A percentile compares a stretch with the other conserved stretches of the same genome.
Evolutionary conservation across 1,140 invertebrate genomes (phyloP).

Genomic region (Polyergus mexicanus): DNA sequence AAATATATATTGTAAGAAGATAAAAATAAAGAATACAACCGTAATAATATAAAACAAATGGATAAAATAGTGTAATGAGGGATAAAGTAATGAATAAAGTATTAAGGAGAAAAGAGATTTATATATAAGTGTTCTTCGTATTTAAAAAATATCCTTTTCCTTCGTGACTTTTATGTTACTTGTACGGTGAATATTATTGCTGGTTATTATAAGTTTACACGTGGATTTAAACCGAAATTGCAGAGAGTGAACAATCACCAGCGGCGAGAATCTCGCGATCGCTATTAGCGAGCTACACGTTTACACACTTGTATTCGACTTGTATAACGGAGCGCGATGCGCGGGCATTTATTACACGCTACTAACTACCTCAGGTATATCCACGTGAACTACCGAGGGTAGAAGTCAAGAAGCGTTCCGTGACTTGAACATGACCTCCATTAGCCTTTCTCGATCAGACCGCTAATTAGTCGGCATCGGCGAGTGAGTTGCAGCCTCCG

Average conservation of each 20-base stretch:
- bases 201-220: constrained; percentile 16
- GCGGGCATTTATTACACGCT: constrained; percentile 49
- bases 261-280: constrained; percentile 27
- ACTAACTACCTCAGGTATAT: constrained; percentile 48
- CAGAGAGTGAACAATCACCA: constrained; percentile 15
- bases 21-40: neutral
- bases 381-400: constrained; percentile 54
- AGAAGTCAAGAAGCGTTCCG: constrained; percentile 74
- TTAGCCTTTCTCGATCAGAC: constrained; percentile 78
- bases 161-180: constrained; percentile 14
- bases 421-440: constrained; percentile 75
- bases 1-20: neutral
- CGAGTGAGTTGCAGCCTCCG: constrained; percentile 55
- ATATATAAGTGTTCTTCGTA: neutral
- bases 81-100: too few species aligned
- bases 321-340: constrained; percentile 48
- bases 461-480: constrained; percentile 76
- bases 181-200: neutral
- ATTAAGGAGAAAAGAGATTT: neutral
- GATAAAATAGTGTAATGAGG: too few species aligned
- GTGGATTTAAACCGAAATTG: constrained; percentile 41
- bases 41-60: too few species aligned
- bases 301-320: constrained; percentile 53
- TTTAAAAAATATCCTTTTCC: neutral
- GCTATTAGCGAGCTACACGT: constrained; percentile 47